These are phyloP conservation scores for Vanessa cardui DNA, from an alignment of 2,888 invertebrate species.

Conservation along the genomic window DNA sequence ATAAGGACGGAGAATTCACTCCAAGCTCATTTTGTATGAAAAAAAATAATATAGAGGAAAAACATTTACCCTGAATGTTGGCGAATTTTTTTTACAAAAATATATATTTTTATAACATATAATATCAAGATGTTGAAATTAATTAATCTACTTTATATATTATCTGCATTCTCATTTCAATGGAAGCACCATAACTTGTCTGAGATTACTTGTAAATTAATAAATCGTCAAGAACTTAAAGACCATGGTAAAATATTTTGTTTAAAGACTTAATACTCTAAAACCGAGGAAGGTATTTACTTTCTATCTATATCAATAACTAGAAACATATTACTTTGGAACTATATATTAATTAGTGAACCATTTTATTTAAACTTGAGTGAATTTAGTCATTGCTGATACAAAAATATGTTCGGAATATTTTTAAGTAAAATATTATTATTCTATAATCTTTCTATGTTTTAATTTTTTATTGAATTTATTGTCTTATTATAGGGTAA, in stretches of 20 bases:
- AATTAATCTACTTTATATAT: not conserved
- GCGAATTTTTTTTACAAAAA: not conserved
- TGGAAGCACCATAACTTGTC: not conserved
- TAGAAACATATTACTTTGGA: too few species aligned
- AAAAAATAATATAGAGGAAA: slow-evolving; percentile 7
- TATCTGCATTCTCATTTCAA: not conserved
- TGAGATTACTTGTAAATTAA: not conserved
- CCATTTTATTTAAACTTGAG: not conserved
- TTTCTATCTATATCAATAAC: too few species aligned
- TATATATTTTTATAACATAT: not conserved
- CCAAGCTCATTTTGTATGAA: slow-evolving; percentile 55
- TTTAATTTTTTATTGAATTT: slow-evolving; percentile 12
- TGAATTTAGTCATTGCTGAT: not conserved
- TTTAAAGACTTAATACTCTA: not conserved
- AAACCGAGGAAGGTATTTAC: too few species aligned
- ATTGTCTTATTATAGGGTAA: slow-evolving; percentile 13
- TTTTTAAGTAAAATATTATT: not conserved
- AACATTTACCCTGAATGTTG: slow-evolving; percentile 4
- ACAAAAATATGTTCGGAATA: not conserved
- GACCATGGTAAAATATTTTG: not conserved
- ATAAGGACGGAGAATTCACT: slow-evolving; percentile 60
- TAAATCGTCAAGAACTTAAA: not conserved
- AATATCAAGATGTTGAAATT: not conserved
- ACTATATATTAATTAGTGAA: not conserved
- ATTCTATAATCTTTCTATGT: not conserved